Evolutionary conservation across 2,888 invertebrate genomes (phyloP), one percentile per base, ranked within the genome.

Genomic region (Lasioglossum villosulum): DNA sequence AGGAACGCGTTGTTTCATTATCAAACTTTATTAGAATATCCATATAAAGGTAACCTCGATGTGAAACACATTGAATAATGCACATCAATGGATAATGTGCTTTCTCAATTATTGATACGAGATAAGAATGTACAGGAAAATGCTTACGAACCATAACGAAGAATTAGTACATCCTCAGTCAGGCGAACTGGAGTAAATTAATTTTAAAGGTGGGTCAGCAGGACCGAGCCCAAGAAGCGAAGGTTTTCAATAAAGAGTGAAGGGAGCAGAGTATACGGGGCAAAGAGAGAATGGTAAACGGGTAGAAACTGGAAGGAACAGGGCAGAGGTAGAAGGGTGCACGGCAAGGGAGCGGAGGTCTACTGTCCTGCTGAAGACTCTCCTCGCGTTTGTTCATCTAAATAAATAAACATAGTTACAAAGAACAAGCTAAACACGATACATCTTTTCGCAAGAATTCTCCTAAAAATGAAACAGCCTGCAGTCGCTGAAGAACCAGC

Each of bases 321-420:
- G 6, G 23, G 45, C 23, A 3, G 56, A 37, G 37, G 8, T 66
- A 10, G 66, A 68, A 68, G 34, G 23, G 34, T 37, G 10, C 23
- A 23, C 19, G 23, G 37, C 34, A 34, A 68, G 34, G 23, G 37
- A 37, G 34, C 6, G 10, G 30, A 34, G 34, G 66, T 5, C 66
- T 19, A 19, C 34, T 19, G 30, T 30, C 34, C 23, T 34, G 19
- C 19, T 66, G 37, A 68, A 68, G 37, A 23, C 37, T 8, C 66
- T 16, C 66, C 66, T 34, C 66, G 19, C 6, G 23, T 37, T 66
- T 30, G 66, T 23, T 37, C 23, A 23, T 19, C 66, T 23, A 68
- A 68, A 37, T 68, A 68, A 68, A 68, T 68, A 68, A 68, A 68
- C 37, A 37, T 34, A 16, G 63, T 63, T 16, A 23, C 37, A 37